phyloP scores from a whole-genome alignment of 2,113 vertebrate genomes.

The Colaptes auratus region DNA sequence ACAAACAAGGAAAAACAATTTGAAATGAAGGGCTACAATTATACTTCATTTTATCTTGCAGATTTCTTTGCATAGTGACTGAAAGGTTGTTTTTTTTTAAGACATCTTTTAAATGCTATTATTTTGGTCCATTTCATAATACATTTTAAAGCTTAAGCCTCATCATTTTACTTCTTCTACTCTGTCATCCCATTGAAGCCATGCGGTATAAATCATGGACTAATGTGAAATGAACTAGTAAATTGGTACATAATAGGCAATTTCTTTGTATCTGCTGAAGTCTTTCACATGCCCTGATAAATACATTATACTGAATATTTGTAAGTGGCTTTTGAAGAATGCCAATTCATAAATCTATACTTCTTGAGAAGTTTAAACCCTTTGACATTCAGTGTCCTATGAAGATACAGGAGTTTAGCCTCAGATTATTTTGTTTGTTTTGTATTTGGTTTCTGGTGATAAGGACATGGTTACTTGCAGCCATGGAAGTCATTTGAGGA shows the following conservation, averaged over 20 bases:
- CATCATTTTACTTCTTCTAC: background rate
- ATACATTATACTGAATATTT: background rate
- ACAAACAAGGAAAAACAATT: background rate
- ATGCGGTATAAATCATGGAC: background rate
- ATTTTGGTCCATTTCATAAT: background rate
- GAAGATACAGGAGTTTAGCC: background rate
- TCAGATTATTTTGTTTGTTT: background rate
- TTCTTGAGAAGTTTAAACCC: background rate
- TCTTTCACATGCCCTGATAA: background rate
- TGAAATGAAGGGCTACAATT: background rate
- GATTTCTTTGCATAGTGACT: background rate
- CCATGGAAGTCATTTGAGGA: background rate
- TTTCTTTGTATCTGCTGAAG: constrained; percentile 42
- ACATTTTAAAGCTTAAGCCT: background rate
- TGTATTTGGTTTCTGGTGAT: background rate
- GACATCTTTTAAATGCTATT: background rate
- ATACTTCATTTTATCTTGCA: background rate
- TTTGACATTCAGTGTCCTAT: background rate
- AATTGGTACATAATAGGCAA: constrained; percentile 50
- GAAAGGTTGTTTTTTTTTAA: background rate
- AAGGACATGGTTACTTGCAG: background rate
- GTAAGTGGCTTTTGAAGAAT: background rate
- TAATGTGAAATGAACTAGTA: constrained; percentile 48
- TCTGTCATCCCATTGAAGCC: background rate
- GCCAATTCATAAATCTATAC: background rate